Base-by-base conservation (phyloP, 1,140 invertebrate genomes). In the Prorops nasuta region DNA sequence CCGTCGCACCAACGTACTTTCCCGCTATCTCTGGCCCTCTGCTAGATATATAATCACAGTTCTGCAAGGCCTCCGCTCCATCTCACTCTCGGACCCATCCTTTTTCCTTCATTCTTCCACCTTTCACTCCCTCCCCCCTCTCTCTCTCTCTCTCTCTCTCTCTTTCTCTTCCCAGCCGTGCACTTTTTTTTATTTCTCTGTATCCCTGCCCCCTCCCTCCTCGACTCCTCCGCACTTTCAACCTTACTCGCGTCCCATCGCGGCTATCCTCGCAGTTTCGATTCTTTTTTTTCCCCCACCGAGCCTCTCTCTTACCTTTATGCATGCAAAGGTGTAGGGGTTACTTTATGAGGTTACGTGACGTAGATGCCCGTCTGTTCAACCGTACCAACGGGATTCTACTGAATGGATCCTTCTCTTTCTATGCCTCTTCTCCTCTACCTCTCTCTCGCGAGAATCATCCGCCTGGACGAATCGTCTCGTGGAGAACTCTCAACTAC, bases 281-380 rank as follows among this genome's bases (percentile, higher is more conserved):
- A 18, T 44, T 46, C 24, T 18, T 20, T 44, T 49, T 17, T 22
- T 52, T 21, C 16, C 34, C 31, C 36, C 32, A 41, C 52, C n/a
- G 42, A 43, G 17, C 46, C 44, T 40, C 15, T 53, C 45, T 49
- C 40, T 45, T n/a, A n/a, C 51, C 42, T 28, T 43, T 53, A 35
- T 52, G 50, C 48, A 51, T 56, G 50, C 60, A 57, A 59, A 57
- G 41, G 51, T 54, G 50, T 57, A 60, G 17, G 54, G 58, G 62
- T 67, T 67, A 56, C 54, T 60, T 64, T 64, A 60, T 44, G 42
- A 49, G 43, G 19, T 15, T 20, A 31, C 44, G 39, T 51, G 53
- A 51, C 53, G 49, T 45, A 49, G 47, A 10, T 38, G 44, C 46
- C 42, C 35, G 49, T 41, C 51, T 43, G 40, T 39, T 54, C 52